These are phyloP conservation scores for Lymantria monacha DNA, from an alignment of 2,888 invertebrate genomes.

Conservation along the genomic window DNA sequence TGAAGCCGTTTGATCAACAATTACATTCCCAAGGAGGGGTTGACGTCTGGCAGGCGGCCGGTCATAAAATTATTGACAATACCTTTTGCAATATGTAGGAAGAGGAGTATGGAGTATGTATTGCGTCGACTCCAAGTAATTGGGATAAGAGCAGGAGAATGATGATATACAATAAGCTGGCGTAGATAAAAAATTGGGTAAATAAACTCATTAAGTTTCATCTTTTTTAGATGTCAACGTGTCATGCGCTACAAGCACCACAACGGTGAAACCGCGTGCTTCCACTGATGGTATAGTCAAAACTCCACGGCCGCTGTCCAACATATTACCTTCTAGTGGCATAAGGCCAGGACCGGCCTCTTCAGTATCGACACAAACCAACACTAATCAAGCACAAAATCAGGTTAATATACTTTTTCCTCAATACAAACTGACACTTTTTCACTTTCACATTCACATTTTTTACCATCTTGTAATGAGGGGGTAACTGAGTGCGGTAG, in stretches of 20 bases:
- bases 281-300: constrained; percentile 66
- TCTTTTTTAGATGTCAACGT: constrained; percentile 55
- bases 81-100: too few species aligned
- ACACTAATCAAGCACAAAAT: constrained; percentile 74
- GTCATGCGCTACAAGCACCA: constrained; percentile 58
- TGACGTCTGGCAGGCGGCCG: too few species aligned
- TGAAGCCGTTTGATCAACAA: too few species aligned
- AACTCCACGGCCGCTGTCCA: constrained; percentile 73
- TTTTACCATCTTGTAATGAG: too few species aligned
- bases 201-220: neutral
- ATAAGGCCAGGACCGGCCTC: constrained; percentile 90
- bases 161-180: neutral
- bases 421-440: too few species aligned
- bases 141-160: too few species aligned
- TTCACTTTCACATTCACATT: too few species aligned
- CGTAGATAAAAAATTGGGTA: neutral
- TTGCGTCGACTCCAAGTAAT: too few species aligned
- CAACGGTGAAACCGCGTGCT: constrained; percentile 63
- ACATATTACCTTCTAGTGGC: constrained; percentile 83
- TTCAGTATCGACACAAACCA: constrained; percentile 93
- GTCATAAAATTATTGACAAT: too few species aligned
- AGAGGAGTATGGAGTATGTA: too few species aligned
- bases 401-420: constrained; percentile 53
- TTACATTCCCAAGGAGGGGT: too few species aligned
- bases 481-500: too few species aligned